Conservation (phyloP, 2,113 vertebrate genomes). For the Anarrhichthys ocellatus region DNA sequence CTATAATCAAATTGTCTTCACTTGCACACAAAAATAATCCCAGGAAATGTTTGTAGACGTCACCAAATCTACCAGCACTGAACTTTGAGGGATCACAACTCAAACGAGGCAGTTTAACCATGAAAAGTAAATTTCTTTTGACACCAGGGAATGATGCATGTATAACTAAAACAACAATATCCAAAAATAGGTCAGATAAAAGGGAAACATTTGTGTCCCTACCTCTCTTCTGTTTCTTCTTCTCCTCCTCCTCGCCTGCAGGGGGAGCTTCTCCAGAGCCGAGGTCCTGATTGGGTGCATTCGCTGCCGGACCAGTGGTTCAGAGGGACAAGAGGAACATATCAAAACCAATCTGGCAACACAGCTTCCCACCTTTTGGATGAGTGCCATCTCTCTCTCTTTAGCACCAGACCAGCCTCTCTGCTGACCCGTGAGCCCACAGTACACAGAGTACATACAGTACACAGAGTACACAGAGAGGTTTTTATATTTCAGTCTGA, state of each 20-base stretch:
- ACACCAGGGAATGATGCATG: background rate
- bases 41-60: too few species aligned
- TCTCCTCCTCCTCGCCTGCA: constrained; percentile 94
- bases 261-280: constrained; percentile 88
- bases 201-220: background rate
- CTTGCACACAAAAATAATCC: too few species aligned
- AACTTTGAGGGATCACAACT: background rate
- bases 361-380: background rate
- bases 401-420: background rate
- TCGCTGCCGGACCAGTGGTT: constrained; percentile 80
- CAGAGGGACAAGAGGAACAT: constrained; percentile 20
- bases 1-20: background rate
- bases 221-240: constrained; percentile 99
- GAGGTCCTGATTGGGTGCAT: constrained; percentile 90
- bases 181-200: background rate
- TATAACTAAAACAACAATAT: background rate
- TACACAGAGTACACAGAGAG: too few species aligned
- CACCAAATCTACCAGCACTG: too few species aligned
- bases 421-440: background rate
- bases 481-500: background rate
- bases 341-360: constrained; percentile 32
- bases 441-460: background rate
- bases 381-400: background rate
- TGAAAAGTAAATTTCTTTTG: background rate
- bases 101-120: background rate